Conservation (phyloP, 2,113 vertebrate species). For the Mesitornis unicolor region DNA sequence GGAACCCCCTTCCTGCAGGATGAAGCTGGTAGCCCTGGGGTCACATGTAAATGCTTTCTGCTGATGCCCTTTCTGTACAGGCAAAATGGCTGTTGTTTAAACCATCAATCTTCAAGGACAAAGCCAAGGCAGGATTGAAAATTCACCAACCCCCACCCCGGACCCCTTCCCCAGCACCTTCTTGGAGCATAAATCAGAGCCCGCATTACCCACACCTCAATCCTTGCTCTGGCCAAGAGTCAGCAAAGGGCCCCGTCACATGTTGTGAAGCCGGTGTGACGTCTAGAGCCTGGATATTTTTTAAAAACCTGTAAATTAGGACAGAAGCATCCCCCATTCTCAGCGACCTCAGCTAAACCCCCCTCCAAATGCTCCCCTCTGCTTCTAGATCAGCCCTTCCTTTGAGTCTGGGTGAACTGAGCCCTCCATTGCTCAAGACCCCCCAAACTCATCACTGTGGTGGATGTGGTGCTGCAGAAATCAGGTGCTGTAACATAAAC, state of each 20-base stretch:
- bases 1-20: not conserved
- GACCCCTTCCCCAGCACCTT: not conserved
- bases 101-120: not conserved
- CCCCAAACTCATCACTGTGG: rapidly evolving
- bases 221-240: not conserved
- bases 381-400: not conserved
- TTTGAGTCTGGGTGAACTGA: rapidly evolving
- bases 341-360: not conserved
- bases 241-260: not conserved
- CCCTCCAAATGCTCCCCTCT: not conserved
- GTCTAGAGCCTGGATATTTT: not conserved
- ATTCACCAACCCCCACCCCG: not conserved
- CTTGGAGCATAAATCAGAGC: not conserved
- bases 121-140: not conserved
- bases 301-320: not conserved
- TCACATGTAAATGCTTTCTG: not conserved
- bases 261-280: not conserved
- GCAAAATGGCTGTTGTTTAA: not conserved
- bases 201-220: not conserved
- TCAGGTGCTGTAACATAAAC: not conserved
- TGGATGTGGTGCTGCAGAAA: not conserved
- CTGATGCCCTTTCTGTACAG: not conserved
- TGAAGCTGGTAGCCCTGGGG: not conserved
- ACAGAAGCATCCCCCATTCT: not conserved
- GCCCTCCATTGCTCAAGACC: rapidly evolving